These are phyloP conservation scores for Solenopsis invicta DNA, from an alignment of 1,140 invertebrate genomes.

Conservation along the genomic window DNA sequence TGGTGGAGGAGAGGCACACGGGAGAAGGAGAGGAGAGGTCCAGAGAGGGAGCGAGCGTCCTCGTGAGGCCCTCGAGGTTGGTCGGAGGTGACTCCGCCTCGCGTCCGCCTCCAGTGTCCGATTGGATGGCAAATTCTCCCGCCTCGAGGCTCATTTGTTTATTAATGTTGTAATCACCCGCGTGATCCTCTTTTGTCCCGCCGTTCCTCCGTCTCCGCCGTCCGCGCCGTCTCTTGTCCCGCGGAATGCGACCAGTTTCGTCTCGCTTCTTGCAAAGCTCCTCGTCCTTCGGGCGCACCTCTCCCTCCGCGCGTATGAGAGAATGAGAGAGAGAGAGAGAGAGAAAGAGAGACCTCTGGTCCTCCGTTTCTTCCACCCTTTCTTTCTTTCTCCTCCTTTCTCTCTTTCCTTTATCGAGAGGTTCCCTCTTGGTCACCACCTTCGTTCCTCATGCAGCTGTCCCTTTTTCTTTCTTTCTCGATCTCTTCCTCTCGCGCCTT, in stretches of 20 bases:
- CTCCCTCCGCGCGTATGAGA: slow-evolving; percentile 18
- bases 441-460: slow-evolving; percentile 39
- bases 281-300: slow-evolving; percentile 69
- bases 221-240: slow-evolving; percentile 71
- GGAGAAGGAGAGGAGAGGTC: slow-evolving; percentile 56
- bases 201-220: slow-evolving; percentile 76
- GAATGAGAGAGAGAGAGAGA: not conserved
- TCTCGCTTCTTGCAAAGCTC: slow-evolving; percentile 77
- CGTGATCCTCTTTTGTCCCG: slow-evolving; percentile 85
- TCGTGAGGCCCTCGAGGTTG: slow-evolving; percentile 80
- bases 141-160: slow-evolving; percentile 87
- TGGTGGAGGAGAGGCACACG: slow-evolving; percentile 37
- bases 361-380: slow-evolving; percentile 45
- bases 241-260: slow-evolving; percentile 85
- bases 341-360: slow-evolving; percentile 28
- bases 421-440: not conserved
- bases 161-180: slow-evolving; percentile 87
- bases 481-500: slow-evolving; percentile 73
- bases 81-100: slow-evolving; percentile 82
- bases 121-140: slow-evolving; percentile 84
- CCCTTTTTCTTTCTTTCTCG: slow-evolving; percentile 56
- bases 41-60: slow-evolving; percentile 72
- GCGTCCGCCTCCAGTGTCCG: slow-evolving; percentile 80
- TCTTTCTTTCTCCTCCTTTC: slow-evolving; percentile 53
- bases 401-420: slow-evolving; percentile 43